Base-by-base conservation (phyloP, 2,888 invertebrate species). In the Stenodema calcarata region DNA sequence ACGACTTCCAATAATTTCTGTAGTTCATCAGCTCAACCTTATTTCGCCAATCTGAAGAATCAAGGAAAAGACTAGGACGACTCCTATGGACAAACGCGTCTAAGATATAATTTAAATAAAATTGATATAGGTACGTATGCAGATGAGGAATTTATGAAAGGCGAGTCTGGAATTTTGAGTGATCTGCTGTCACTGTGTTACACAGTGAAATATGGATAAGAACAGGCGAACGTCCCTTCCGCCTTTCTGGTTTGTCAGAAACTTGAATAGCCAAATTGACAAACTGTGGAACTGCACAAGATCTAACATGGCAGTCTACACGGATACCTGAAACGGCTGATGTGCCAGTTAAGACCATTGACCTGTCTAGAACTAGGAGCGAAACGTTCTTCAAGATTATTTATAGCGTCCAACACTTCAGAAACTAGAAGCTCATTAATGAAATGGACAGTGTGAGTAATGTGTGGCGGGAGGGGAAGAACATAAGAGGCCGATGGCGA, bases 371-470 rank as follows among this genome's bases (percentile, higher is more conserved):
- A 62, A 23, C 35, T 23, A 62, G 23, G 23, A 23, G 78, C 44
- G 78, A 78, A 69, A 69, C 28, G 69, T 69, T 62, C 69, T 23
- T n/a, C n/a, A 44, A 30, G 82, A 82, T 82, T 82, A 82, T 82
- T 82, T 82, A 82, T 82, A 82, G 70, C 82, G 62, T 0, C 80
- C 80, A 28, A 80, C 82, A 82, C 82, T 82, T 82, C 30, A 82
- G 82, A 82, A 82, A 82, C 82, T 82, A 69, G 82, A 82, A 69
- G 82, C 82, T 82, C 82, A 69, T 82, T 82, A 82, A 82, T 69
- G 82, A 82, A 82, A 82, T 82, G 82, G 82, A 41, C 82, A 69
- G 44, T 82, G 82, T 82, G 82, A 82, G 69, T 47, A 82, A 82
- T 82, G 82, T 14, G 41, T 41, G 69, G 80, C 69, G 16, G 73